These are phyloP conservation scores for Xerus rutilus DNA, from an alignment of 2,797 vertebrate species.

Conservation along the genomic window DNA sequence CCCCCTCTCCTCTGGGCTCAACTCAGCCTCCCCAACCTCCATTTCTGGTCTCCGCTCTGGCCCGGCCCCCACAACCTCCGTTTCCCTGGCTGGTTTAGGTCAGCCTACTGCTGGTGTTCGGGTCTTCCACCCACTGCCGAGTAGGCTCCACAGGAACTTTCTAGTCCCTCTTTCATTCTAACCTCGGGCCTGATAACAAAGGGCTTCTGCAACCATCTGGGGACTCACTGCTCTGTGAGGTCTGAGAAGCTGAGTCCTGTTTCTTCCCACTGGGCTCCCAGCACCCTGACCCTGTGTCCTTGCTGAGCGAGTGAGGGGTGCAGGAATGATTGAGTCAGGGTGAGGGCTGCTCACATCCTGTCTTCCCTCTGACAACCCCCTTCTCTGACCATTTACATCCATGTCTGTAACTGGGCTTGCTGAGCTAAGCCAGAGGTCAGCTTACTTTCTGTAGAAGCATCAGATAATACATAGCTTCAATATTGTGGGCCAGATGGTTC, in stretches of 20 bases:
- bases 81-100: neutral
- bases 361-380: neutral
- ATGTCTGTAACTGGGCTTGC: neutral
- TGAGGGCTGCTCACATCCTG: accelerated
- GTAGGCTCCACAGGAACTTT: neutral
- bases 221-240: neutral
- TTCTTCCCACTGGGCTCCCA: neutral
- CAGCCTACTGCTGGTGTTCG: neutral
- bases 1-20: no score
- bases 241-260: neutral
- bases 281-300: neutral
- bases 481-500: neutral
- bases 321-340: no score
- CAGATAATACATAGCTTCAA: no score
- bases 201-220: no score
- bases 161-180: neutral
- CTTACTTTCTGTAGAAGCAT: neutral
- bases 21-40: neutral
- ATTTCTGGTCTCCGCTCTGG: neutral
- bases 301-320: accelerated
- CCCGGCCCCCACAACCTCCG: neutral
- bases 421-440: neutral
- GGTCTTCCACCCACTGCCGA: neutral
- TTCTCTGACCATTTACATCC: neutral
- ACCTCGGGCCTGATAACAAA: neutral